Evolutionary conservation across 2,888 invertebrate species (phyloP).

Genomic region (Spialia ferax): DNA sequence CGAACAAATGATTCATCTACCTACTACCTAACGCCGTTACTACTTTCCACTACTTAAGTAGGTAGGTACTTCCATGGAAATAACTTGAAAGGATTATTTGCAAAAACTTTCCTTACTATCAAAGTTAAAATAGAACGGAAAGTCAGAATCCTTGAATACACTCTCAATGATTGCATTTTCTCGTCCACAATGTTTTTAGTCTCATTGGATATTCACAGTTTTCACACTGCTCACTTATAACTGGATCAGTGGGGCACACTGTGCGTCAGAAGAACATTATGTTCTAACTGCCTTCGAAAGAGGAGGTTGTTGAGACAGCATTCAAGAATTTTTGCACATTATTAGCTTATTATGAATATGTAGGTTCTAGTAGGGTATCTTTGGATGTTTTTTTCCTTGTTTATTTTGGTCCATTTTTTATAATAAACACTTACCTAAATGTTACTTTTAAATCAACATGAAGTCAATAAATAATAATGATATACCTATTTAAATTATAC

Average conservation of each 20-base stretch:
- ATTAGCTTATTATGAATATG: not conserved
- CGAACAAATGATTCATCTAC: too few species aligned
- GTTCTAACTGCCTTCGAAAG: not conserved
- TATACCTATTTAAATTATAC: too few species aligned
- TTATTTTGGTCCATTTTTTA: too few species aligned
- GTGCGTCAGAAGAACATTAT: conserved; percentile 1
- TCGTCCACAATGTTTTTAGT: not conserved
- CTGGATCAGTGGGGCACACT: not conserved
- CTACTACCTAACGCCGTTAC: too few species aligned
- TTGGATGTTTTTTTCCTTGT: not conserved
- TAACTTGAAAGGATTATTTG: conserved; percentile 2
- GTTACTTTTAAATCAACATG: too few species aligned
- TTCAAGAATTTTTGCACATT: not conserved
- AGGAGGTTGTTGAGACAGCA: not conserved
- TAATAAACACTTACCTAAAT: too few species aligned
- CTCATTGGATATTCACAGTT: not conserved
- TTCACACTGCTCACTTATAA: not conserved
- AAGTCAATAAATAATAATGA: too few species aligned
- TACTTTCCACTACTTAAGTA: too few species aligned
- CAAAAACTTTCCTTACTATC: not conserved
- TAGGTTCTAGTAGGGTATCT: too few species aligned
- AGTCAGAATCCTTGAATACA: not conserved
- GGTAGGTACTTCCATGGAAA: not conserved
- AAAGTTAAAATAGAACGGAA: not conserved
- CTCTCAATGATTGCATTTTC: not conserved